Evolutionary conservation across 2,113 vertebrate species (phyloP).

Genomic region (Perccottus glenii): DNA sequence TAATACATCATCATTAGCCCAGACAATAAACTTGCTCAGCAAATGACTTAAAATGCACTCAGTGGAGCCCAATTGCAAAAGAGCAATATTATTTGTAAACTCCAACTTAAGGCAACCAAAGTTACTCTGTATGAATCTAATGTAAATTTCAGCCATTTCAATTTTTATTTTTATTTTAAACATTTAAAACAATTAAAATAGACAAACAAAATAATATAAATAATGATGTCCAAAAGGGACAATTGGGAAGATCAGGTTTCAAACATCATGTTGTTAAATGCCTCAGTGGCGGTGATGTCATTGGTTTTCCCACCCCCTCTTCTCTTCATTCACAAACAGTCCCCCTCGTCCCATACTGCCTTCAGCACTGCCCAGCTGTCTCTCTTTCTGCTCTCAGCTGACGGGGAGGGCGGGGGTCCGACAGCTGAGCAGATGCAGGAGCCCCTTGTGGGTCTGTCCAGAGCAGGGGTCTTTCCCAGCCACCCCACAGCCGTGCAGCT

Average conservation of each 20-base stretch:
- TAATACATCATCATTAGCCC: too few relatives aligned
- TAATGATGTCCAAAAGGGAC: too few relatives aligned
- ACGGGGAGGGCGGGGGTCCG: constrained; percentile 41
- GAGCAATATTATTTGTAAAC: too few relatives aligned
- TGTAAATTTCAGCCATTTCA: too few relatives aligned
- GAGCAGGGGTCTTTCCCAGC: constrained; percentile 70
- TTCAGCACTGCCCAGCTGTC: constrained; percentile 74
- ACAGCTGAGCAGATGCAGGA: constrained; percentile 76
- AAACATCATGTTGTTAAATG: constrained; percentile 26
- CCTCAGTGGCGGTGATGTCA: constrained; percentile 56
- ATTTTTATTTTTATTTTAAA: too few relatives aligned
- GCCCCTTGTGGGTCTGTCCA: constrained; percentile 60
- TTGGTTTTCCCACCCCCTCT: constrained; percentile 20
- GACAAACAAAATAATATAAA: too few relatives aligned
- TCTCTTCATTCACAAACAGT: constrained; percentile 38
- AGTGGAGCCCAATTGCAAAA: too few relatives aligned
- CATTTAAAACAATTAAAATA: too few relatives aligned
- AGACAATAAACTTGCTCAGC: too few relatives aligned
- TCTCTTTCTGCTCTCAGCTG: constrained; percentile 75
- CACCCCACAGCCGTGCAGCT: constrained; percentile 72
- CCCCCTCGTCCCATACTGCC: constrained; percentile 29
- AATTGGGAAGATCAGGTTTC: background rate
- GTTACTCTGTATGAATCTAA: background rate
- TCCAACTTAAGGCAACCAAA: too few relatives aligned
- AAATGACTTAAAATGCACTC: too few relatives aligned